Conservation (phyloP, 2,797 vertebrate genomes). For the Harpagifer antarcticus region DNA sequence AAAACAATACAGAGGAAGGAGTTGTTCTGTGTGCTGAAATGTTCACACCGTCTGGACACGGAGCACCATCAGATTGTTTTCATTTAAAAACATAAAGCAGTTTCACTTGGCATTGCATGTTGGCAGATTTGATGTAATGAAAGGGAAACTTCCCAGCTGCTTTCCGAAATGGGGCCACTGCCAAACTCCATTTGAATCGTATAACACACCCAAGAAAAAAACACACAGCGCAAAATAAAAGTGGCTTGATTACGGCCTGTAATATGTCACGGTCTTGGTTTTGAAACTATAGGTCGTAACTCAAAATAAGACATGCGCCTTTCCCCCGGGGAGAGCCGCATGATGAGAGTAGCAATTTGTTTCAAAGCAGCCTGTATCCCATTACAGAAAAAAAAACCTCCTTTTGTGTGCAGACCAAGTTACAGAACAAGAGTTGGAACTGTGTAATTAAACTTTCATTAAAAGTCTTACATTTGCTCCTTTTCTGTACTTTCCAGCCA, state of each 20-base stretch:
- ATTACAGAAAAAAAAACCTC: conserved; percentile 26
- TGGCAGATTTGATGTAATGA: not conserved
- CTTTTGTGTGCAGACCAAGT: conserved; percentile 42
- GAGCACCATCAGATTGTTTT: not conserved
- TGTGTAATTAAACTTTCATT: conserved; percentile 62
- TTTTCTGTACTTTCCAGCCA: conserved; percentile 39
- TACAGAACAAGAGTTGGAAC: conserved; percentile 25
- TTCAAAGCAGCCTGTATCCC: conserved; percentile 51
- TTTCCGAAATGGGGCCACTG: not conserved
- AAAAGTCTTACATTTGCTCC: conserved; percentile 47
- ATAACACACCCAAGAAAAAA: conserved; percentile 8
- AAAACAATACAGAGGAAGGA: too few relatives aligned
- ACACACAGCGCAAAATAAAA: conserved; percentile 3
- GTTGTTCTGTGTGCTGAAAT: not conserved
- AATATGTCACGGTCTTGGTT: conserved; percentile 53
- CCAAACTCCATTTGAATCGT: not conserved
- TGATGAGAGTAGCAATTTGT: conserved; percentile 52
- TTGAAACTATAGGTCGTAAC: conserved; percentile 44
- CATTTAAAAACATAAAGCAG: too few relatives aligned
- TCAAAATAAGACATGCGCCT: conserved; percentile 37
- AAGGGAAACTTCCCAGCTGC: not conserved
- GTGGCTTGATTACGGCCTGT: conserved; percentile 41
- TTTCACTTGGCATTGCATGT: not conserved
- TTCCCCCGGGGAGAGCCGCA: conserved; percentile 21
- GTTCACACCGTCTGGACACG: not conserved